These are phyloP conservation scores for Stegodyphus mimosarum DNA, from an alignment of 1,140 invertebrate genomes.

Conservation along the genomic window DNA sequence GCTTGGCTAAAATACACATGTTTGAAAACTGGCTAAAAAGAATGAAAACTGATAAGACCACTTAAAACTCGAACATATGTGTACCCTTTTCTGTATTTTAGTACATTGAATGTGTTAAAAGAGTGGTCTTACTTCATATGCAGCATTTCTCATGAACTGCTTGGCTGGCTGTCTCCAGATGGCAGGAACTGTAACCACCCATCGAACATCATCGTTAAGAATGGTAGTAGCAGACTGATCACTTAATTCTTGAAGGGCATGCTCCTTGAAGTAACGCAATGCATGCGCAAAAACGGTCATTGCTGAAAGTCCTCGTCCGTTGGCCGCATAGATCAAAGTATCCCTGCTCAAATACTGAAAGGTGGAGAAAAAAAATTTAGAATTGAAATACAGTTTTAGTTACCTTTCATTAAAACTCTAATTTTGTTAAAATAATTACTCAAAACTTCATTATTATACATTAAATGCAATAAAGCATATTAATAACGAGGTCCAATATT, in stretches of 20 bases:
- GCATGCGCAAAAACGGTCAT: constrained; percentile 72
- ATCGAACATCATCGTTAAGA: constrained; percentile 71
- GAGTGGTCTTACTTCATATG: constrained; percentile 70
- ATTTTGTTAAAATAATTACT: no score
- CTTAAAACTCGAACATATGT: no score
- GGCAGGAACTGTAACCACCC: constrained; percentile 76
- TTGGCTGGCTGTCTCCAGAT: constrained; percentile 75
- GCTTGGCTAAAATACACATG: no score
- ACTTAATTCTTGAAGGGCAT: constrained; percentile 72
- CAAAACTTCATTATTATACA: no score
- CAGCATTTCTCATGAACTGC: constrained; percentile 75
- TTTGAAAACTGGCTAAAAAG: no score
- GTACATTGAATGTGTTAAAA: no score
- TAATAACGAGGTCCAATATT: no score
- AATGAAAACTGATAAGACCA: no score
- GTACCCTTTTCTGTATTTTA: no score
- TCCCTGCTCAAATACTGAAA: constrained; percentile 65
- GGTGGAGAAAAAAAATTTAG: background rate
- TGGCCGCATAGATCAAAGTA: constrained; percentile 70
- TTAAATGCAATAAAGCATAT: no score
- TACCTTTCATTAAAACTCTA: no score
- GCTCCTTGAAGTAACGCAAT: constrained; percentile 72
- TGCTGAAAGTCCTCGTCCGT: constrained; percentile 70
- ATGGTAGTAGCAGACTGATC: constrained; percentile 71
- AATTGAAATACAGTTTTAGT: no score